A percentile compares a stretch with the other conserved stretches of the same genome.
phyloP scores from a whole-genome alignment of 2,888 invertebrate species.

The Lomographa bimaculata region DNA sequence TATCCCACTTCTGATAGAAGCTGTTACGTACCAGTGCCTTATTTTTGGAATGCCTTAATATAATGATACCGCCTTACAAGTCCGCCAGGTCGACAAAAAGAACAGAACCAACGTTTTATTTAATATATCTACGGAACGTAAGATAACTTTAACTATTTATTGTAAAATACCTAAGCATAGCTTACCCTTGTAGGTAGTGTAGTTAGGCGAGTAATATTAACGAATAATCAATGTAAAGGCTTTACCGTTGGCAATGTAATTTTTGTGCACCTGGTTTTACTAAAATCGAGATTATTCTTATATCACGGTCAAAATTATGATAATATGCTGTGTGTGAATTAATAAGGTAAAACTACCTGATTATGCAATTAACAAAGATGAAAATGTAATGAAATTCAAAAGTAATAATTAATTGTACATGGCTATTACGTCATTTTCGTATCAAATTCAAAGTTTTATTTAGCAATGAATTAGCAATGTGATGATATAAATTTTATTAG shows the following conservation, averaged over 20 bases:
- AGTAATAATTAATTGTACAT: too few species aligned
- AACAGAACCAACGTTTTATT: conserved; percentile 71
- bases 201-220: conserved; percentile 38
- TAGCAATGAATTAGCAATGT: too few species aligned
- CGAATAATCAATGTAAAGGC: conserved; percentile 49
- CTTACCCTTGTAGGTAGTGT: conserved; percentile 46
- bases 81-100: conserved; percentile 79
- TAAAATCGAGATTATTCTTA: conserved; percentile 50
- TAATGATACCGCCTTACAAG: conserved; percentile 37
- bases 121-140: conserved; percentile 36
- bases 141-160: conserved; percentile 21
- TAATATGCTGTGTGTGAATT: too few species aligned
- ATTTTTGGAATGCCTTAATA: conserved; percentile 41
- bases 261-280: conserved; percentile 77
- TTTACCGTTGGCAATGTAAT: conserved; percentile 76
- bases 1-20: conserved; percentile 7
- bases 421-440: too few species aligned
- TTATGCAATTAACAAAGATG: too few species aligned
- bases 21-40: conserved; percentile 32
- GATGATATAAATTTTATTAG: too few species aligned
- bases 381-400: too few species aligned
- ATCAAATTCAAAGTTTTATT: too few species aligned
- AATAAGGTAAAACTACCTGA: too few species aligned
- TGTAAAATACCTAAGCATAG: conserved; percentile 39
- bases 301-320: conserved; percentile 7